Base-by-base conservation (phyloP, 2,797 vertebrate genomes). In the Amniataba percoides region DNA sequence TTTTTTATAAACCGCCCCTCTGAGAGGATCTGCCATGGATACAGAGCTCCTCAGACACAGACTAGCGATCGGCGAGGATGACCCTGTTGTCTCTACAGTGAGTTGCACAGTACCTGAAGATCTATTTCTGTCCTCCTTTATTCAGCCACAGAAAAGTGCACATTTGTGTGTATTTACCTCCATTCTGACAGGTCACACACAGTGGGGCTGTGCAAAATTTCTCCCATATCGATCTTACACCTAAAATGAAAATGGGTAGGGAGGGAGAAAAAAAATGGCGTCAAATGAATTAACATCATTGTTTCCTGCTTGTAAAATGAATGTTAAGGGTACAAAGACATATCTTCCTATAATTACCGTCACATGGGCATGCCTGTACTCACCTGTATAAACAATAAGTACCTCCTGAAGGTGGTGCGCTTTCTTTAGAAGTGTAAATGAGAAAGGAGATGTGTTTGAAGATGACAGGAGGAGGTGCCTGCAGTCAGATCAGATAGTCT, bases 371-470 rank as follows among this genome's bases (percentile, higher is more conserved):
- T 7, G 13, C 55, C 27, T n/a, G 4, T 21, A 23, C 39, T 64
- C 45, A 62, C 48, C 43, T 56, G 42, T 16, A 66, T 60, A 71
- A 18, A 31, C 1, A 18, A 36, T n/a, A 51, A 53, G 36, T 2
- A 7, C 10, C 18, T 78, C 56, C 27, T 56, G 43, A 5, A 79
- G 62, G 81, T 66, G 66, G 80, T 62, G 71, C 65, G 59, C 49
- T 60, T 77, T 49, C 73, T 63, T 91, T 19, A 84, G 87, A 90
- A 80, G 82, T 91, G 84, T 59, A 90, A 89, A 89, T 91, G 81
- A 89, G 61, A 21, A 0, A 52, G 56, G 60, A 74, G 78, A 81
- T 58, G 68, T 42, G 23, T 80, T 57, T 57, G 42, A 68, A 61
- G 86, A 77, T 75, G 87, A 82, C 78, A 83, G 84, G 76, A 86